Evolutionary conservation across 2,888 invertebrate genomes (phyloP).

Genomic region (Lasioglossum zephyrum): DNA sequence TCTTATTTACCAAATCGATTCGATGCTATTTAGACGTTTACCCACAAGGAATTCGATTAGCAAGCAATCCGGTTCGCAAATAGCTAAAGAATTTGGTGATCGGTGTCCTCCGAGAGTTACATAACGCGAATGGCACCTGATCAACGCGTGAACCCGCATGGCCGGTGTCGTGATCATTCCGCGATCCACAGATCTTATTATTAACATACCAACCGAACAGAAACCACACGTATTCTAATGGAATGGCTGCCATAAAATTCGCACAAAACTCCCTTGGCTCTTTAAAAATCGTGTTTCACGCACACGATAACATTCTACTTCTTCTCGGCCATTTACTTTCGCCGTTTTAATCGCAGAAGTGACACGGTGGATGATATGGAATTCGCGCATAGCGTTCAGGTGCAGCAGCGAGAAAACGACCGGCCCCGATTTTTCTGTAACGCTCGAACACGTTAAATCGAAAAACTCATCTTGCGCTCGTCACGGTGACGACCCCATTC

Average conservation of each 20-base stretch:
- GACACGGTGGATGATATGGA: not conserved
- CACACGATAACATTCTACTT: not conserved
- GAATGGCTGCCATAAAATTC: not conserved
- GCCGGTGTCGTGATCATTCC: not conserved
- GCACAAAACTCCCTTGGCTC: not conserved
- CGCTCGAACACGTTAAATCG: not conserved
- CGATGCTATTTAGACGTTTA: not conserved
- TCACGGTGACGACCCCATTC: slow-evolving; percentile 29
- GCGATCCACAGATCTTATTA: not conserved
- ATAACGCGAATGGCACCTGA: not conserved
- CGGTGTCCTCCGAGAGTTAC: not conserved
- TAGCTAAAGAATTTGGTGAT: slow-evolving; percentile 1
- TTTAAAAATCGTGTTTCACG: not conserved
- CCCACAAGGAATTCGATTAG: slow-evolving; percentile 1
- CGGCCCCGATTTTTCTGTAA: not conserved
- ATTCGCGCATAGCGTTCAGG: not conserved
- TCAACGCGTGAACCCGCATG: not conserved
- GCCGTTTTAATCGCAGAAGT: not conserved
- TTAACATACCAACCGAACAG: not conserved
- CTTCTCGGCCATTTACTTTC: not conserved
- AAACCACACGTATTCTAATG: not conserved
- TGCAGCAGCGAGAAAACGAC: not conserved
- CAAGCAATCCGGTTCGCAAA: not conserved
- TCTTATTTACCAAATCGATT: not conserved
- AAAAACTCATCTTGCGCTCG: slow-evolving; percentile 29